These are phyloP conservation scores for Parazoanthus darwini DNA, from an alignment of 92 coral and sea anemone genomes.

Conservation along the genomic window DNA sequence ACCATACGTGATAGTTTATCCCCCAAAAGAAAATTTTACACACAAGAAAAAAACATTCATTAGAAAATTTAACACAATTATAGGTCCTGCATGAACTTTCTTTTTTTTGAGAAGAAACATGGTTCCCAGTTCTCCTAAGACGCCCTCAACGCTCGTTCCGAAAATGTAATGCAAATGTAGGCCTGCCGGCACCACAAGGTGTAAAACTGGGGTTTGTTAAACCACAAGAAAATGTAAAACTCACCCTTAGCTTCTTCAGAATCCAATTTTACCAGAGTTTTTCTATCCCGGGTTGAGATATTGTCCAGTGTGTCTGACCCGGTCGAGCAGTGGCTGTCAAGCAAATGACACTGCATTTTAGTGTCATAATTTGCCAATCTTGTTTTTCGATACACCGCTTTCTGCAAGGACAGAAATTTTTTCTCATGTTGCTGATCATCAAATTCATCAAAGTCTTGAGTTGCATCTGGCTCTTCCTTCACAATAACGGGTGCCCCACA, in stretches of 20 bases:
- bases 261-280: neutral
- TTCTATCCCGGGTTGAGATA: neutral
- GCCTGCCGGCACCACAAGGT: no score
- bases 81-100: no score
- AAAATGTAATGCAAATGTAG: no score
- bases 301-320: neutral
- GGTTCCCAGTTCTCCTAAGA: no score
- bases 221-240: neutral
- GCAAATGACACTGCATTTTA: neutral
- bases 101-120: no score
- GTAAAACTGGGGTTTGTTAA: neutral
- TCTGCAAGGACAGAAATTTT: neutral
- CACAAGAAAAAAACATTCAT: no score
- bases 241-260: slow-evolving; percentile 13
- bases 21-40: no score
- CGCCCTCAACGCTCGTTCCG: no score
- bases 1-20: no score
- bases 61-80: no score
- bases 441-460: neutral
- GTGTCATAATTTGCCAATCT: neutral
- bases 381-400: neutral
- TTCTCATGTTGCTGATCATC: neutral
- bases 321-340: neutral
- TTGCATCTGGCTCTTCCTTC: neutral
- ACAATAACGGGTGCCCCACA: neutral